Evolutionary conservation across 2,797 vertebrate genomes (phyloP), one percentile per base, ranked within the genome.

Genomic region (Gambusia yucatana): DNA sequence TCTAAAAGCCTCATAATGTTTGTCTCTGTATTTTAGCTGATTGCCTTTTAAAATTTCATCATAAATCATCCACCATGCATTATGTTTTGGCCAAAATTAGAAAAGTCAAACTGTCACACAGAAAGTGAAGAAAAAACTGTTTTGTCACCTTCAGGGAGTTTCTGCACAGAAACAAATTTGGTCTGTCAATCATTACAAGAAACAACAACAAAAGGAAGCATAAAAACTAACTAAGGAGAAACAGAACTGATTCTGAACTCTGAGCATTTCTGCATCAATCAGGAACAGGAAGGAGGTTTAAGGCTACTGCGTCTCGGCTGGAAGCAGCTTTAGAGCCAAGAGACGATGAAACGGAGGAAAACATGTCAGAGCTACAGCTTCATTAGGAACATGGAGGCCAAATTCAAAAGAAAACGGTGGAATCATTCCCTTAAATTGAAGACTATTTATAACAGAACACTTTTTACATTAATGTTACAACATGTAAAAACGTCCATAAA

Each of bases 51-150:
- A 30, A 63, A 28, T 59, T 67, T n/a, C 44, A 73, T 41, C 1
- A 75, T 44, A 11, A 50, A 50, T 75, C 28, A 43, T 22, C 17
- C 2, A 0, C 28, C 44, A 16, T 30, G 13, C 3, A 41, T 17
- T 73, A 77, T 67, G 43, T 36, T 75, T 75, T 33, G 25, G 14
- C 44, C 13, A 61, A 22, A 48, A 72, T 77, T 46, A 33, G 8
- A 78, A 46, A n/a, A 57, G 30, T 17, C 0, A 84, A 44, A 76
- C 48, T 77, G 20, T 28, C n/a, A 77, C n/a, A 22, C 43, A 57
- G 70, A 3, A 67, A 87, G 59, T 39, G 39, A 3, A 50, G 25
- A 71, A 25, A 77, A 52, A 72, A 36, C 39, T 0, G 1, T 36
- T 22, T 11, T 36, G 0, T 14, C 36, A 1, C 43, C 20, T 73